Percentiles rank a stretch among this genome's conserved stretches.
Evolutionary conservation across 92 coral and sea anemone genomes (phyloP).

Genomic region (Porites evermanni): DNA sequence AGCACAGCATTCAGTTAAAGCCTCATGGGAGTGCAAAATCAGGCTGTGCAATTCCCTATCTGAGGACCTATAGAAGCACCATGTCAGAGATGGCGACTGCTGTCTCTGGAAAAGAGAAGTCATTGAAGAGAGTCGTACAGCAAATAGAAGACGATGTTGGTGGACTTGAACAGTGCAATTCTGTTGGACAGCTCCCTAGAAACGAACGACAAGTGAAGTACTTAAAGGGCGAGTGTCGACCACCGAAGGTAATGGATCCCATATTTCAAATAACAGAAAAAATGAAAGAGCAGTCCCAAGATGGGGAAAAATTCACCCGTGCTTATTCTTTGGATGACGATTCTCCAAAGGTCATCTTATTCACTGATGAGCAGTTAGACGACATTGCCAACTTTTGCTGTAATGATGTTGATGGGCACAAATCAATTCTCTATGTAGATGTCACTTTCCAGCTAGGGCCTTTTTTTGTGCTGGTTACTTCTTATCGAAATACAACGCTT

Average conservation of each 20-base stretch:
- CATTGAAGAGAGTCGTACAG: slow-evolving; percentile 50
- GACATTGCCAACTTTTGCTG: slow-evolving; percentile 70
- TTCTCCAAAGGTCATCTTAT: slow-evolving; percentile 65
- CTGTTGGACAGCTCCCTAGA: slow-evolving; percentile 61
- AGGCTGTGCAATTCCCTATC: slow-evolving; percentile 46
- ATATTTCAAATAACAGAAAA: slow-evolving; percentile 65
- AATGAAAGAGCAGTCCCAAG: slow-evolving; percentile 62
- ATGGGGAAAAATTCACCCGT: slow-evolving; percentile 62
- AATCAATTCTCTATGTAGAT: slow-evolving; percentile 64
- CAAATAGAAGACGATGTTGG: slow-evolving; percentile 58
- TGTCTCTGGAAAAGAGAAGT: not conserved
- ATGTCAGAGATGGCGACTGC: slow-evolving; percentile 2
- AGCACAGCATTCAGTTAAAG: slow-evolving; percentile 54
- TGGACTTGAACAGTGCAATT: slow-evolving; percentile 50
- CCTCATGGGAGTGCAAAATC: slow-evolving; percentile 59
- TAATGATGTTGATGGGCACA: slow-evolving; percentile 48
- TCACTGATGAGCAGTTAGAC: slow-evolving; percentile 65
- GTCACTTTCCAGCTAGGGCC: slow-evolving; percentile 69
- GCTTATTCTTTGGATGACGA: slow-evolving; percentile 64
- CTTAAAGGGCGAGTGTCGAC: slow-evolving; percentile 38
- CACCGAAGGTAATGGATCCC: slow-evolving; percentile 49
- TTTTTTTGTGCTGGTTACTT: slow-evolving; percentile 58
- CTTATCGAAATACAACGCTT: slow-evolving; percentile 60
- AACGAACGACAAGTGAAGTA: slow-evolving; percentile 57
- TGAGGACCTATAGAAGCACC: slow-evolving; percentile 67